phyloP scores from a whole-genome alignment of 2,113 vertebrate species.

The Reinhardtius hippoglossoides region DNA sequence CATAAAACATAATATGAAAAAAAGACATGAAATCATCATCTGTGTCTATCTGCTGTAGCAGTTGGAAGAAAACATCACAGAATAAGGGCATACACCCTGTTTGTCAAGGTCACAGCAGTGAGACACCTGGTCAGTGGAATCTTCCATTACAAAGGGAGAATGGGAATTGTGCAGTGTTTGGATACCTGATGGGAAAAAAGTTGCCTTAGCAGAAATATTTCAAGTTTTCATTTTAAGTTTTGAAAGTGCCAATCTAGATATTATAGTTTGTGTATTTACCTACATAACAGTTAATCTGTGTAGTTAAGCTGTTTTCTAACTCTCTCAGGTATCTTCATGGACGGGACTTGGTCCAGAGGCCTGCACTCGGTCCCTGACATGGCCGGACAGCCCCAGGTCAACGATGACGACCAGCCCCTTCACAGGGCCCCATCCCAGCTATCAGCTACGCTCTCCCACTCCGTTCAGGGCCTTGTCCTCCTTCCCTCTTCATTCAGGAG shows the following conservation, averaged over 20 bases:
- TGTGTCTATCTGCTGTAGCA: no score
- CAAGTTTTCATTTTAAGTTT: no score
- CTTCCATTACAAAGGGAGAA: no score
- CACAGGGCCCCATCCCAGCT: constrained; percentile 25
- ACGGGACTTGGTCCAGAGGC: constrained; percentile 40
- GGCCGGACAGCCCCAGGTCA: constrained; percentile 65
- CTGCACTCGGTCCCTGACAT: constrained; percentile 55
- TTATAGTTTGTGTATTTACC: no score
- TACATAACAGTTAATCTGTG: neutral
- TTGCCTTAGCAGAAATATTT: neutral
- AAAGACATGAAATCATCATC: no score
- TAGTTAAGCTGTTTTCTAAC: neutral
- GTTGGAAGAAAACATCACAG: no score
- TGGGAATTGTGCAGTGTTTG: neutral
- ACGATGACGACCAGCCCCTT: constrained; percentile 47
- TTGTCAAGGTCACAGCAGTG: no score
- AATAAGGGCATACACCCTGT: no score
- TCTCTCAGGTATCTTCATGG: constrained; percentile 67
- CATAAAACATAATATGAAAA: no score
- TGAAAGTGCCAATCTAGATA: no score
- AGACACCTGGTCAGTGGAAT: no score
- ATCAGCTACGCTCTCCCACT: constrained; percentile 42
- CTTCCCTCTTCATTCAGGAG: constrained; percentile 59
- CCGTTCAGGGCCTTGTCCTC: constrained; percentile 50
- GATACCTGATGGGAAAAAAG: neutral